phyloP scores from a whole-genome alignment of 2,888 invertebrate genomes.

The Spialia ferax region DNA sequence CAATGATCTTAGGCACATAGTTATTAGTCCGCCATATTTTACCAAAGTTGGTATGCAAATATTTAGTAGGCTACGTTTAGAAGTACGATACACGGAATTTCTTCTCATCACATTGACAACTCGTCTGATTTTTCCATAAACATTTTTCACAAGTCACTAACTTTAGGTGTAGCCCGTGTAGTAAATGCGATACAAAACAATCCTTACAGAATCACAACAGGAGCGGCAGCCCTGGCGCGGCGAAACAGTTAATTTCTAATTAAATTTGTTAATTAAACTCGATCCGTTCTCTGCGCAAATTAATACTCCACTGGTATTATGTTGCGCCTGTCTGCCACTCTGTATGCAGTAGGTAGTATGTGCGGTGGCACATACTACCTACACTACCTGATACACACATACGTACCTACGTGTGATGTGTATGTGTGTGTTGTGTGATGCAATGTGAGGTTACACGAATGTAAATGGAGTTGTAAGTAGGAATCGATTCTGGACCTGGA shows the following conservation, averaged over 20 bases:
- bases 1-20: no score
- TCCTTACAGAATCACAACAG: background rate
- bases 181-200: no score
- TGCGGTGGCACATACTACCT: background rate
- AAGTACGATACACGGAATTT: no score
- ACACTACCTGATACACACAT: background rate
- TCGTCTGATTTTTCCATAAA: no score
- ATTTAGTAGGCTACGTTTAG: no score
- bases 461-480: constrained; percentile 7
- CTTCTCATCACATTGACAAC: no score
- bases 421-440: background rate
- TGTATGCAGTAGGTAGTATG: constrained; percentile 30
- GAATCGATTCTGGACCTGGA: background rate
- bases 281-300: constrained; percentile 71
- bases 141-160: no score
- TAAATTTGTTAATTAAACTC: constrained; percentile 87
- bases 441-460: constrained; percentile 5
- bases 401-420: background rate
- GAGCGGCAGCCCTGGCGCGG: constrained; percentile 64
- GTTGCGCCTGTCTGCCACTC: constrained; percentile 46
- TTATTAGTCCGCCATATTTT: no score
- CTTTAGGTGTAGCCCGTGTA: no score
- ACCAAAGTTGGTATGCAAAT: no score
- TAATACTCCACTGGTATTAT: constrained; percentile 71
- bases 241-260: constrained; percentile 87